Base-by-base conservation (phyloP, 2,113 vertebrate genomes). In the Apaloderma vittatum region DNA sequence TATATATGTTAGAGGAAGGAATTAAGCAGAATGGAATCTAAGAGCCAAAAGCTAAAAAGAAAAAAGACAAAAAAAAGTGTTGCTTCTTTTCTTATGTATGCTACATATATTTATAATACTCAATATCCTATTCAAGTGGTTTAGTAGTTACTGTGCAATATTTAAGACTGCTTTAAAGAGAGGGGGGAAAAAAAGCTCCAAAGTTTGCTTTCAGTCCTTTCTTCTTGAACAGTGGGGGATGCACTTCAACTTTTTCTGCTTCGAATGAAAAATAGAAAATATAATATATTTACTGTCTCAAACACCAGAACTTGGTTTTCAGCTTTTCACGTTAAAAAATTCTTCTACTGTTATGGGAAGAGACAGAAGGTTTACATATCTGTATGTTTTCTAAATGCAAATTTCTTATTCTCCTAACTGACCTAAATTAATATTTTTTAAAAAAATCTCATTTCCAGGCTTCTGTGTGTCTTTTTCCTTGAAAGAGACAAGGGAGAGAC, bases 61-160 rank as follows among this genome's bases (percentile, higher is more conserved):
- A 66, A 91, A 84, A 51, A 67, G 46, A 18, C 67, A 86, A 68
- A 80, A 94, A 96, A 83, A 77, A 23, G 5, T 15, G 15, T 68
- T 36, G 32, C 37, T 83, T 84, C 27, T 95, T 59, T 92, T 83
- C 45, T 81, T 10, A 4, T 30, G 65, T 34, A 34, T 29, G 40
- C 36, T 87, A 17, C 30, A 17, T 59, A 3, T 80, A 80, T 85
- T 82, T 66, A 83, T 61, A 96, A 74, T 67, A 55, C 32, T 59
- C 57, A 83, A 21, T 26, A 87, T 93, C 86, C 86, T 93, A 65
- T 78, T 65, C 61, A 83, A 51, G 11, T 27, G 63, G 84, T 96
- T 97, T 86, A 87, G 82, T 26, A 87, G 62, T 29, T 92, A 57
- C 19, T 62, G 45, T 17, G 37, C n/a, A 48, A 82, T 76, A 70